A percentile compares a stretch with the other conserved stretches of the same genome.
phyloP scores from a whole-genome alignment of 2,113 vertebrate genomes.

The Serilophus lunatus region DNA sequence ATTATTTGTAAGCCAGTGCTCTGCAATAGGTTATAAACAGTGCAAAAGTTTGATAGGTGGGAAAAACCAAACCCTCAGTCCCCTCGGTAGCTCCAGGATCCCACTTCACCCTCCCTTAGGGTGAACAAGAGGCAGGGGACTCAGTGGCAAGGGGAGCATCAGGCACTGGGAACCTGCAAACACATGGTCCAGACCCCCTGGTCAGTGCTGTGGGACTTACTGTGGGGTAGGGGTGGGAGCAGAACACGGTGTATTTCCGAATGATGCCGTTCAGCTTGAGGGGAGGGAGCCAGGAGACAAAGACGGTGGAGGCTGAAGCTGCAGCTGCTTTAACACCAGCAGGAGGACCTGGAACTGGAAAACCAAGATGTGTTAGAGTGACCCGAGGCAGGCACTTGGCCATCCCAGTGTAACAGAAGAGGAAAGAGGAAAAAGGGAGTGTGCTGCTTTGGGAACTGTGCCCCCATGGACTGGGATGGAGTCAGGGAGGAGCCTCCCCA shows the following conservation, averaged over 20 bases:
- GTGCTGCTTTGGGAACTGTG: rapidly evolving
- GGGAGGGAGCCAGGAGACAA: constrained; percentile 95
- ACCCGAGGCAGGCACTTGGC: not conserved
- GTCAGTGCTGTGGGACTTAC: constrained; percentile 68
- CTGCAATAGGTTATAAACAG: not conserved
- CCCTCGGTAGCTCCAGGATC: not conserved
- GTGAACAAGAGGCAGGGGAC: not conserved
- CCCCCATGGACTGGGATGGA: rapidly evolving
- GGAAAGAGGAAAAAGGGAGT: not conserved
- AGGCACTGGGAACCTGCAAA: not conserved
- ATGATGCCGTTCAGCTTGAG: constrained; percentile 96
- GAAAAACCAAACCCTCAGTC: not conserved
- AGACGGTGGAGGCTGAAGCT: constrained; percentile 89
- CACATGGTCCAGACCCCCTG: not conserved
- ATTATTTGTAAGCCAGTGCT: not conserved
- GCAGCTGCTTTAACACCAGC: constrained; percentile 95
- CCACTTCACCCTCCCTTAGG: not conserved
- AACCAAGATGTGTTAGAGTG: not conserved
- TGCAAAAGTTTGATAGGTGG: no score
- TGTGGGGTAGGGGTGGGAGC: constrained; percentile 95
- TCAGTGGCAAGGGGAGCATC: not conserved
- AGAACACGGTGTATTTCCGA: constrained; percentile 97
- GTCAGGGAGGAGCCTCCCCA: rapidly evolving
- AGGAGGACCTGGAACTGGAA: constrained; percentile 91
- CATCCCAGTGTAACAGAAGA: not conserved